Evolutionary conservation across 2,888 invertebrate genomes (phyloP), one percentile per base, ranked within the genome.

Genomic region (Trichacis sp.): DNA sequence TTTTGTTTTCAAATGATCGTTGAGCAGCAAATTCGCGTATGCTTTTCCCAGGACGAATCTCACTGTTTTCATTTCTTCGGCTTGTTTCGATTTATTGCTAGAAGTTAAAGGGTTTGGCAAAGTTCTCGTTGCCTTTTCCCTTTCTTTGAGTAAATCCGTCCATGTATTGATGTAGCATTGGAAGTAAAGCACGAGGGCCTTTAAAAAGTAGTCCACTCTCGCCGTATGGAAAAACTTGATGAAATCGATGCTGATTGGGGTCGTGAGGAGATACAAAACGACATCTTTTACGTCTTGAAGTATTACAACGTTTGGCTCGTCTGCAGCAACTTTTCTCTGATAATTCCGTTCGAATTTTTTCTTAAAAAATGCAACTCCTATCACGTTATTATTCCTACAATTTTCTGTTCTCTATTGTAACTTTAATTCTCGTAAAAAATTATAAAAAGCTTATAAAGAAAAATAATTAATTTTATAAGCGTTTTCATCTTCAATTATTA

Each of bases 151-250:
- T 84, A 90, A 85, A 79, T 87, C 86, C 43, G 88, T 88, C 83
- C 88, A 88, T 68, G 88, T 89, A 85, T 89, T 88, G 70, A 89
- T 84, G 79, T 88, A 90, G 79, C 88, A 89, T 76, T 88, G 89
- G 71, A 89, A 88, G 75, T 88, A 91, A 49, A 91, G 78, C 55
- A 90, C 87, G 53, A 89, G 83, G n/a, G 89, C 87, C 66, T 90
- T 85, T 58, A 91, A 82, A 78, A 90, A 90, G 73, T 88, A 85
- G 78, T 91, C 91, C 42, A 88, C 87, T 19, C 88, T 85, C 46
- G 87, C 85, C 29, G 85, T 84, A 77, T 91, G 87, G 64, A 91
- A 86, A 75, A 88, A 87, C 64, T 87, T 86, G 68, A 91, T 87
- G 72, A 91, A 87, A 77, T 88, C 86, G n/a, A 86, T 81, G 60